Base-by-base conservation (phyloP, 2,888 invertebrate genomes). In the Noctua janthina region DNA sequence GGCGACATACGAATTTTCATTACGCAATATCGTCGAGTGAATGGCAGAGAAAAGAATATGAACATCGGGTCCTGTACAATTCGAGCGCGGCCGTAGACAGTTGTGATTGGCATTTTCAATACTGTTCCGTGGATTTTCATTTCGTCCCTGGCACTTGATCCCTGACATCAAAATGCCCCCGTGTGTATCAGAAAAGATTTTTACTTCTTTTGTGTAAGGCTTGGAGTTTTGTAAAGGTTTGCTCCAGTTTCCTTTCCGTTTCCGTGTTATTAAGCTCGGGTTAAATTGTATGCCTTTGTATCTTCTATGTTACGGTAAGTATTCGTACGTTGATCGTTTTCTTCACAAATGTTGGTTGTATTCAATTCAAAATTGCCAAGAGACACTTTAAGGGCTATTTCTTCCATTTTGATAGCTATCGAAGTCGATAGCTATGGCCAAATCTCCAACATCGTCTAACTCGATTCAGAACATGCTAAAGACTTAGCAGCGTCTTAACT, bases 21-120 rank as follows among this genome's bases (percentile, higher is more conserved):
- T 78, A 71, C 67, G 56, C 72, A 73, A 79, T 78, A 79, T 76
- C 35, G 75, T 66, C 62, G 29, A 77, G 64, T n/a, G 74, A 79
- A 82, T 72, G 54, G 68, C 67, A 71, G 76, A 29, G 76, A 62
- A 78, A 77, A 76, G 78, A 76, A 81, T 85, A 85, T 81, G 74
- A 80, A 77, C 85, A 81, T 87, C 78, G 82, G 62, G 54, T 43
- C 43, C 54, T 68, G 67, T 85, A 85, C 84, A 76, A 78, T 84
- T 85, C 78, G 74, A 87, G 78, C 73, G 59, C 49, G 74, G 70
- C 78, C 70, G 78, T 86, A 86, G 86, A 85, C 88, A 80, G 78
- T 83, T 89, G 89, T 89, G 89, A 92, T 90, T 91, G 91, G 91
- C 92, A 84, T 90, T 90, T 92, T 89, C 90, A 92, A 91, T 92